These are phyloP conservation scores for Tridacna crocea DNA, from an alignment of 2,888 invertebrate genomes.

Conservation along the genomic window DNA sequence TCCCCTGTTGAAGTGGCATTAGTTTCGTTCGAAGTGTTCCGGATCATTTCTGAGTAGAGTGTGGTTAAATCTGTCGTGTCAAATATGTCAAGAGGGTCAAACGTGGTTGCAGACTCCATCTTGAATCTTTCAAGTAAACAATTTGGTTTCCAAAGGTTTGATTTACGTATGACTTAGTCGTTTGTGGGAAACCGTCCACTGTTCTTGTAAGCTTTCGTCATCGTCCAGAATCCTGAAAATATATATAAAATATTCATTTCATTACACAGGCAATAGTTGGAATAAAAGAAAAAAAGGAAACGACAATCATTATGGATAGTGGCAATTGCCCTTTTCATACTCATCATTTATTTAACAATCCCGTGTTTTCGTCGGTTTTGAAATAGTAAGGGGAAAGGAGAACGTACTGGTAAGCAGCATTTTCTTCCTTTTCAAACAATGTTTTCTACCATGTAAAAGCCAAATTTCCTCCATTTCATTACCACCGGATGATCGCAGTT, in stretches of 20 bases:
- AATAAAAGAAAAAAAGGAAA: no score
- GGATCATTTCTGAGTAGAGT: constrained; percentile 4
- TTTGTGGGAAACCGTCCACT: not conserved
- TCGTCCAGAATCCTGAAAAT: not conserved
- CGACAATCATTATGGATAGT: no score
- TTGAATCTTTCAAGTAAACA: not conserved
- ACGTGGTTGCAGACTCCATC: constrained; percentile 12
- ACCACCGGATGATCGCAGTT: no score
- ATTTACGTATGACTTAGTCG: not conserved
- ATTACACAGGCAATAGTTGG: no score
- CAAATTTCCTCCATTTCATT: no score
- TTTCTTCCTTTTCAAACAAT: no score
- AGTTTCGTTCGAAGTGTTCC: not conserved
- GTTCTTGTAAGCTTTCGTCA: not conserved
- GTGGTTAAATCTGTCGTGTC: constrained; percentile 19
- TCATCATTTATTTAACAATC: no score
- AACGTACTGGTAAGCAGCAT: no score
- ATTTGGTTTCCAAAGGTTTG: not conserved
- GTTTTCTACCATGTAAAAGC: no score
- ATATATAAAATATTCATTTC: constrained; percentile 4
- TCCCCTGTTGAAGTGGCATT: constrained; percentile 9
- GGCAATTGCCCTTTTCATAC: no score
- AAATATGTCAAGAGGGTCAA: constrained; percentile 11
- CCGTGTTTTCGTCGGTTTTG: no score
- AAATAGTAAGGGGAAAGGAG: no score